These are phyloP conservation scores for Scaptomyza reducta DNA, from an alignment of 2,888 invertebrate genomes.

Conservation along the genomic window DNA sequence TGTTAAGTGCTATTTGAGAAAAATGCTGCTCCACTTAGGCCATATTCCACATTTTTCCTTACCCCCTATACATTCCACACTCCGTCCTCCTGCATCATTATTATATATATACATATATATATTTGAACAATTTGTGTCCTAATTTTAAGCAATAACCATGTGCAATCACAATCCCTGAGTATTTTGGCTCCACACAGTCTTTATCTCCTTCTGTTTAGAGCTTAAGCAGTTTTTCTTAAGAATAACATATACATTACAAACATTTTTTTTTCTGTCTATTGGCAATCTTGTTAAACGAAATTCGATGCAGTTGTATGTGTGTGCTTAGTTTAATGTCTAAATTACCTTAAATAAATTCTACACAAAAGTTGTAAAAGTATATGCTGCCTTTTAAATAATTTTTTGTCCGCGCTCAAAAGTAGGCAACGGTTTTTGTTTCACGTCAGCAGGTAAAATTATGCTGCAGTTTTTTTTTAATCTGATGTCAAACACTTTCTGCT, in stretches of 20 bases:
- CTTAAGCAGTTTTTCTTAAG: constrained; percentile 30
- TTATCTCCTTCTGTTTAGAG: constrained; percentile 11
- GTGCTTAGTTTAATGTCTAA: constrained; percentile 59
- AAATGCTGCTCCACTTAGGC: constrained; percentile 32
- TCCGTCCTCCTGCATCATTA: constrained; percentile 12
- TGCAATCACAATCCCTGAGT: constrained; percentile 54
- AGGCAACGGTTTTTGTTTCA: not conserved
- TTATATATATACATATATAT: not conserved
- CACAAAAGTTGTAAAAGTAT: constrained; percentile 1
- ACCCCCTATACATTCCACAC: not conserved
- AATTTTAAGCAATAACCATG: constrained; percentile 53
- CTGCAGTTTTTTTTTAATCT: not conserved
- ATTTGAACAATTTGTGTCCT: constrained; percentile 32
- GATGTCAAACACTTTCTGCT: not conserved
- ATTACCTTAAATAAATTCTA: constrained; percentile 62
- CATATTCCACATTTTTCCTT: constrained; percentile 43
- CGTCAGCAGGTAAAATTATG: not conserved
- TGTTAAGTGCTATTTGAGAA: constrained; percentile 8
- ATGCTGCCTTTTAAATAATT: not conserved
- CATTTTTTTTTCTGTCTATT: constrained; percentile 36
- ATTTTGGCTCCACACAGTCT: constrained; percentile 2
- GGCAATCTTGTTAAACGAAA: constrained; percentile 65
- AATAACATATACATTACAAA: not conserved
- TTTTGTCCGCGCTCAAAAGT: not conserved
- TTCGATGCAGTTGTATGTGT: constrained; percentile 53